phyloP scores from a whole-genome alignment of 2,113 vertebrate genomes.

The Dromiciops gliroides region DNA sequence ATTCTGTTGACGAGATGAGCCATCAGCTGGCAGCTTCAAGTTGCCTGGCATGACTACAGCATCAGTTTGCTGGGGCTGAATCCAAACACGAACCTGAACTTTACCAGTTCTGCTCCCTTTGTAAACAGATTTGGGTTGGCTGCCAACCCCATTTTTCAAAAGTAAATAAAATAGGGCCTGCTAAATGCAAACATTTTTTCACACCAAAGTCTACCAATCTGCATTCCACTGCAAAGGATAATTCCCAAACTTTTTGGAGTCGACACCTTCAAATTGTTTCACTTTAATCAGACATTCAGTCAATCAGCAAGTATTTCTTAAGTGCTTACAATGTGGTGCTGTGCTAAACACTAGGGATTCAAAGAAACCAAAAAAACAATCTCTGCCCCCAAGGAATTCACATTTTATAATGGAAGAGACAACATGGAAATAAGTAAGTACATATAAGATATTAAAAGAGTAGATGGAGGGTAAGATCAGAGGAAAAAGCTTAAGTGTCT shows the following conservation, averaged over 20 bases:
- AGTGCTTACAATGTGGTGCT: background rate
- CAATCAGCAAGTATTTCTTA: background rate
- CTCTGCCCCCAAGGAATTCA: background rate
- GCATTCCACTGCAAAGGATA: background rate
- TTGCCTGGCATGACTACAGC: constrained; percentile 76
- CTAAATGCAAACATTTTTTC: constrained; percentile 65
- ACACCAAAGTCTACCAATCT: accelerated
- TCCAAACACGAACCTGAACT: constrained; percentile 82
- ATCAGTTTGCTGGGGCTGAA: constrained; percentile 78
- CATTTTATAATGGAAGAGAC: background rate
- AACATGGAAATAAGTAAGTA: background rate
- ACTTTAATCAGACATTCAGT: background rate
- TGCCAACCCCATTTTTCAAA: constrained; percentile 77
- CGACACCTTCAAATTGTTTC: background rate
- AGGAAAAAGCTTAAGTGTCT: background rate
- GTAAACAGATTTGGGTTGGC: constrained; percentile 73
- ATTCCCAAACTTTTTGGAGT: background rate
- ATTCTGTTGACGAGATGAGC: constrained; percentile 67
- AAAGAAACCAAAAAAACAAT: background rate
- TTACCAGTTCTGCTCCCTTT: constrained; percentile 79
- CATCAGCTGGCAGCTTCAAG: constrained; percentile 76
- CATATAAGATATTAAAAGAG: background rate
- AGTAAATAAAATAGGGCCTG: constrained; percentile 74
- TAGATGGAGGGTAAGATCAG: background rate
- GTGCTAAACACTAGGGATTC: background rate